These are phyloP conservation scores for Rhinolophus sinicus DNA, from an alignment of 2,113 vertebrate genomes.

Conservation along the genomic window DNA sequence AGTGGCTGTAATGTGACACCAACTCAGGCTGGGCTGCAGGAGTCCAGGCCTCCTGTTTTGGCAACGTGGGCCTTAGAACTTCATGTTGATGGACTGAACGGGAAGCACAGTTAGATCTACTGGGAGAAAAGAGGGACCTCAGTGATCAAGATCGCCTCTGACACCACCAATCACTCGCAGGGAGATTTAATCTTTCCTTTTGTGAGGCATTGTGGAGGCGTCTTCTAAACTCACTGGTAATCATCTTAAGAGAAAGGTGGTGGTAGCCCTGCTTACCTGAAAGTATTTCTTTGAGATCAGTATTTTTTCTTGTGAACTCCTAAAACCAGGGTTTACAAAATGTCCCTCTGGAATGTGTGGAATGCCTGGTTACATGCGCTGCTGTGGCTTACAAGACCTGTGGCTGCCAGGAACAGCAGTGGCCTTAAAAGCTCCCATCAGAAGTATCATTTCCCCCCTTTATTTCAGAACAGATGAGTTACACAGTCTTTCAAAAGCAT, in stretches of 20 bases:
- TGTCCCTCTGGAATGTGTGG: neutral
- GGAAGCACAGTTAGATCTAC: neutral
- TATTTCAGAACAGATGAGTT: neutral
- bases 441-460: neutral
- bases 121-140: neutral
- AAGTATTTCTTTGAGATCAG: neutral
- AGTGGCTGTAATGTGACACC: neutral
- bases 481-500: neutral
- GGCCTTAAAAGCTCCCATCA: slow-evolving; percentile 35
- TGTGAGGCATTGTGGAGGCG: neutral
- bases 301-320: neutral
- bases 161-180: neutral
- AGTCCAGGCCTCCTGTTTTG: neutral
- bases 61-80: neutral
- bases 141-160: neutral
- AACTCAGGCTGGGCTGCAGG: neutral
- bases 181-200: neutral
- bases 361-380: neutral
- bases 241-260: neutral
- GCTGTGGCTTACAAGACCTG: neutral
- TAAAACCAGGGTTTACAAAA: neutral
- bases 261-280: neutral
- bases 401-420: neutral
- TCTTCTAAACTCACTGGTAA: neutral
- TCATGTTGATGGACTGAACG: neutral